Conservation (phyloP, 2,797 vertebrate species). For the Anabacerthia variegaticeps region DNA sequence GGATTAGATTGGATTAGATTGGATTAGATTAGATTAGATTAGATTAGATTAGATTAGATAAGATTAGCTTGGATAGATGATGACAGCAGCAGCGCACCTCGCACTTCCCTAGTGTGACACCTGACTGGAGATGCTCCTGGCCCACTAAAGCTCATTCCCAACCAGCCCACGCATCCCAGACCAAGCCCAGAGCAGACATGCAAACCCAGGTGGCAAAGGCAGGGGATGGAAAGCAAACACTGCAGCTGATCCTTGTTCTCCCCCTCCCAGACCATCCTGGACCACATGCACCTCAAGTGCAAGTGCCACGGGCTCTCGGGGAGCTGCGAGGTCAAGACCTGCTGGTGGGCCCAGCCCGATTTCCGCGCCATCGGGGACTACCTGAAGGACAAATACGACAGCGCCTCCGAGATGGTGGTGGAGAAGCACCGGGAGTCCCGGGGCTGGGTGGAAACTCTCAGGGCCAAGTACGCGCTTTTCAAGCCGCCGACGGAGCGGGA, state of each 20-base stretch:
- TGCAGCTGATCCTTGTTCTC: neutral
- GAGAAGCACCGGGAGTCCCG: constrained; percentile 95
- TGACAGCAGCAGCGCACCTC: neutral
- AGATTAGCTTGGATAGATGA: neutral
- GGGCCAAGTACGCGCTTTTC: constrained; percentile 94
- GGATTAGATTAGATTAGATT: neutral
- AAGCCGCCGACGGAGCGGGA: constrained; percentile 95
- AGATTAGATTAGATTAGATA: neutral
- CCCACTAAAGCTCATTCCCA: neutral
- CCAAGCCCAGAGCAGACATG: neutral
- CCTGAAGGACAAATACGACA: constrained; percentile 98
- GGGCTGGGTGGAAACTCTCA: constrained; percentile 94
- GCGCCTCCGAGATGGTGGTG: constrained; percentile 97
- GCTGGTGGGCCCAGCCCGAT: constrained; percentile 97
- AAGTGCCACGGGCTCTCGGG: constrained; percentile 97
- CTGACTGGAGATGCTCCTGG: neutral
- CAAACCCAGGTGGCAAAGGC: neutral
- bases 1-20: neutral
- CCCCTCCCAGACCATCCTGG: constrained; percentile 88
- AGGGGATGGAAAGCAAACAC: accelerated
- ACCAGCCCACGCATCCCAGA: neutral
- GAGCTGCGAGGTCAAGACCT: constrained; percentile 98
- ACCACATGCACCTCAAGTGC: constrained; percentile 98
- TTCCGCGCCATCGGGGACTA: constrained; percentile 95
- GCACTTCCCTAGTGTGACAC: accelerated